A percentile compares a stretch with the other conserved stretches of the same genome.
Evolutionary conservation across 2,888 invertebrate genomes (phyloP).

Genomic region (Exephanes ischioxanthus): DNA sequence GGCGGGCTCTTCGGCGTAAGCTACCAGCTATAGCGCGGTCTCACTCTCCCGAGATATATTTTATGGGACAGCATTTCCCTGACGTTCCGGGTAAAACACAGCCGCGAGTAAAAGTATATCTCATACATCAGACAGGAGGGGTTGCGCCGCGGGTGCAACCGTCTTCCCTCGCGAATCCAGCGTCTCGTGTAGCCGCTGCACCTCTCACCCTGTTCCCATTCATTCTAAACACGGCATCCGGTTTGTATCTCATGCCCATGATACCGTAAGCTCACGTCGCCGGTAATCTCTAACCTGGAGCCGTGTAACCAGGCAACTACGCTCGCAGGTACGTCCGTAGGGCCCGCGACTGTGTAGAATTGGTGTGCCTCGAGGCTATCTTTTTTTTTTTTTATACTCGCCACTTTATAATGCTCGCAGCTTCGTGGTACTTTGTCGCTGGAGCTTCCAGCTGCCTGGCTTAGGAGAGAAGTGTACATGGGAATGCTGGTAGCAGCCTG

Average conservation of each 20-base stretch:
- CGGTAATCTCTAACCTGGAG: conserved; percentile 15
- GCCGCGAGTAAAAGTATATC: conserved; percentile 70
- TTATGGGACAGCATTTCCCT: conserved; percentile 79
- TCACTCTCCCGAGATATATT: conserved; percentile 76
- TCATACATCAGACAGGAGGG: conserved; percentile 74
- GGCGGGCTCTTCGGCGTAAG: conserved; percentile 70
- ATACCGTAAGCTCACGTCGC: conserved; percentile 40
- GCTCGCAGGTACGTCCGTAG: not conserved
- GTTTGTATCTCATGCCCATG: conserved; percentile 58
- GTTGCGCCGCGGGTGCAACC: conserved; percentile 56
- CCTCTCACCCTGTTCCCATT: conserved; percentile 69
- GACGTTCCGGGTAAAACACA: conserved; percentile 74
- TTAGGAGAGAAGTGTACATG: conserved; percentile 5
- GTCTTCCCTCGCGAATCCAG: conserved; percentile 52
- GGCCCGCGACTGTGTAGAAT: not conserved
- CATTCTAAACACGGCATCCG: conserved; percentile 71
- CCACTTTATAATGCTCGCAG: conserved; percentile 34
- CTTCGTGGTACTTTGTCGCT: conserved; percentile 37
- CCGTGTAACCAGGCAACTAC: not conserved
- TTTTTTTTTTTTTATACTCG: conserved; percentile 21
- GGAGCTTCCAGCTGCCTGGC: conserved; percentile 15
- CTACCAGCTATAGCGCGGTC: conserved; percentile 23
- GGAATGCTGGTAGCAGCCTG: not conserved
- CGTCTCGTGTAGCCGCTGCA: conserved; percentile 21
- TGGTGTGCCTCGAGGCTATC: conserved; percentile 1